Conservation (phyloP, 2,113 vertebrate species). For the Monarcha castaneiventris region DNA sequence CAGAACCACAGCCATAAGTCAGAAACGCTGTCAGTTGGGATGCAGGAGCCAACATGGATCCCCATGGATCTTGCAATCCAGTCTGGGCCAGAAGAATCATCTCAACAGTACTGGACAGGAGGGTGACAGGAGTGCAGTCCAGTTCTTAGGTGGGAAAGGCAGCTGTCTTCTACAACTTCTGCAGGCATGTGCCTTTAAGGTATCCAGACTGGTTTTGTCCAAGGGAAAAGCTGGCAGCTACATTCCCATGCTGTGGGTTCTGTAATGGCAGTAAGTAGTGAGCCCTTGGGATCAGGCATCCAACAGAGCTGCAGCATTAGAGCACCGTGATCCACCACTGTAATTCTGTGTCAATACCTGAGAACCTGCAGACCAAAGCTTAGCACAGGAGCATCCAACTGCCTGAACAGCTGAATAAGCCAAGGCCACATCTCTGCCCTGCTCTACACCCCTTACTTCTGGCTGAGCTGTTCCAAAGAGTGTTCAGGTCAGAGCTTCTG, state of each 20-base stretch:
- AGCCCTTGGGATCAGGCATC: background rate
- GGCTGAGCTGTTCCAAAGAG: background rate
- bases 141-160: background rate
- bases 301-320: background rate
- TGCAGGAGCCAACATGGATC: background rate
- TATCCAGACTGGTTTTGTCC: rapidly evolving
- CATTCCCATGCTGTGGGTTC: background rate
- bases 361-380: background rate
- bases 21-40: background rate
- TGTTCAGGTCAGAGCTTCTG: background rate
- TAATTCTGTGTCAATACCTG: background rate
- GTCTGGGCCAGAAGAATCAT: background rate
- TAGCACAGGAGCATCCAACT: rapidly evolving
- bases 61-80: background rate
- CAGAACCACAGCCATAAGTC: background rate
- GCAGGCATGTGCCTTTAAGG: background rate
- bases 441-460: background rate
- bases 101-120: background rate
- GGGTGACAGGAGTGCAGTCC: rapidly evolving
- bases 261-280: background rate
- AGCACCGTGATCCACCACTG: rapidly evolving
- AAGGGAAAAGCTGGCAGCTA: background rate
- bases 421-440: background rate
- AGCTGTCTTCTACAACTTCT: background rate
- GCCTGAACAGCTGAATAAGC: background rate